Evolutionary conservation across 1,140 invertebrate genomes (phyloP).

Genomic region (Drosophila kanapiae): DNA sequence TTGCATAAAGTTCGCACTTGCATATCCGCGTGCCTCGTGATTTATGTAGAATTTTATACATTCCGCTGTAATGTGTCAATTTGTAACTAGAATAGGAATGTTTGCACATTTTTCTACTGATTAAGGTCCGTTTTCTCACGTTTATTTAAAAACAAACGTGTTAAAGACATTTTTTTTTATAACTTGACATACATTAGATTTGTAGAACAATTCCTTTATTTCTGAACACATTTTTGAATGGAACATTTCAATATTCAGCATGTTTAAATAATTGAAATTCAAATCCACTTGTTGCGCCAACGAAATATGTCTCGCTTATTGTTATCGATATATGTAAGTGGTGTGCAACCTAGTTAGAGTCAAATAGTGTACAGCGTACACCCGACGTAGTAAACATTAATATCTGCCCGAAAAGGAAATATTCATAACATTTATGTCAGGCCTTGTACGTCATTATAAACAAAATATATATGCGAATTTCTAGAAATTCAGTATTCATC

Average conservation of each 20-base stretch:
- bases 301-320: neutral
- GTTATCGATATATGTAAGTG: neutral
- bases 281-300: neutral
- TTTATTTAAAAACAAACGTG: neutral
- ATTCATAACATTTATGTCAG: too few relatives aligned
- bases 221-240: neutral
- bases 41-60: slow-evolving; percentile 59
- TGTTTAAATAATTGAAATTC: neutral
- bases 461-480: too few relatives aligned
- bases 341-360: neutral
- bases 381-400: neutral
- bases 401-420: too few relatives aligned
- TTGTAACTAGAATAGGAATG: slow-evolving; percentile 23
- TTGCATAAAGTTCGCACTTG: slow-evolving; percentile 58
- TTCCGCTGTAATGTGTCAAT: slow-evolving; percentile 46
- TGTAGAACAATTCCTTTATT: too few relatives aligned
- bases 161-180: neutral
- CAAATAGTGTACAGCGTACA: neutral
- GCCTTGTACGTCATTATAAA: too few relatives aligned
- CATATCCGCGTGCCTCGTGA: slow-evolving; percentile 48
- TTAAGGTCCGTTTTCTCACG: slow-evolving; percentile 25
- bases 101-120: neutral
- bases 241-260: neutral
- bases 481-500: too few relatives aligned
- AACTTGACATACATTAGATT: neutral